Evolutionary conservation across 2,888 invertebrate genomes (phyloP).

Genomic region (Panzeria rudis): DNA sequence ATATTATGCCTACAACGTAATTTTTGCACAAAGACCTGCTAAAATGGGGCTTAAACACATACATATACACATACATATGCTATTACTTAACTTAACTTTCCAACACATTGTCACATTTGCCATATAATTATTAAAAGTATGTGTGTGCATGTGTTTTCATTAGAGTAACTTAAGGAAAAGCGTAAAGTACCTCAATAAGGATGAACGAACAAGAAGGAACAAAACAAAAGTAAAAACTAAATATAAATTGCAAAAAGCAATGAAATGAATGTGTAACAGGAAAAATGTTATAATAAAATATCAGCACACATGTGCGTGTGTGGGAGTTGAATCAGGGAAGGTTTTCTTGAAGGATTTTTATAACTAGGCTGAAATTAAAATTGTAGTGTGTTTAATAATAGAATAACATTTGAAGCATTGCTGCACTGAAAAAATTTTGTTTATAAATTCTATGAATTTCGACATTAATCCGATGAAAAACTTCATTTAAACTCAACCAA

Average conservation of each 20-base stretch:
- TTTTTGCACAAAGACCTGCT: constrained; percentile 29
- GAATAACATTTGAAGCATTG: no score
- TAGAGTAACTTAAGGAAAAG: constrained; percentile 32
- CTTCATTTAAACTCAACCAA: no score
- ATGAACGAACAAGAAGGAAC: constrained; percentile 17
- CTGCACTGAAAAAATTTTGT: no score
- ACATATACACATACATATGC: neutral
- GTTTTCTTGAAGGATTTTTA: neutral
- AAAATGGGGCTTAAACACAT: constrained; percentile 4
- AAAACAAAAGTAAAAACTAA: constrained; percentile 37
- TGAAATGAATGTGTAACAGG: constrained; percentile 56
- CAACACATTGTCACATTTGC: constrained; percentile 33
- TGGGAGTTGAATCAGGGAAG: neutral
- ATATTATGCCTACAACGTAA: constrained; percentile 53
- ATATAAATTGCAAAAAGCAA: constrained; percentile 55
- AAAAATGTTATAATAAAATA: constrained; percentile 60
- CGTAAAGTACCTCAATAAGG: constrained; percentile 18
- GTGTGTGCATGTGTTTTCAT: constrained; percentile 8
- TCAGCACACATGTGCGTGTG: neutral
- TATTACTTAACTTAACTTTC: constrained; percentile 11
- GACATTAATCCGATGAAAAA: no score
- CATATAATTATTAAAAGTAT: neutral
- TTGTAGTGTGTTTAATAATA: no score
- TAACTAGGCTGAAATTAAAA: no score
- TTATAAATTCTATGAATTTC: no score